Percentiles rank a stretch among this genome's conserved stretches.
phyloP scores from a whole-genome alignment of 2,797 vertebrate genomes.

The Myiothlypis chrysogaster region DNA sequence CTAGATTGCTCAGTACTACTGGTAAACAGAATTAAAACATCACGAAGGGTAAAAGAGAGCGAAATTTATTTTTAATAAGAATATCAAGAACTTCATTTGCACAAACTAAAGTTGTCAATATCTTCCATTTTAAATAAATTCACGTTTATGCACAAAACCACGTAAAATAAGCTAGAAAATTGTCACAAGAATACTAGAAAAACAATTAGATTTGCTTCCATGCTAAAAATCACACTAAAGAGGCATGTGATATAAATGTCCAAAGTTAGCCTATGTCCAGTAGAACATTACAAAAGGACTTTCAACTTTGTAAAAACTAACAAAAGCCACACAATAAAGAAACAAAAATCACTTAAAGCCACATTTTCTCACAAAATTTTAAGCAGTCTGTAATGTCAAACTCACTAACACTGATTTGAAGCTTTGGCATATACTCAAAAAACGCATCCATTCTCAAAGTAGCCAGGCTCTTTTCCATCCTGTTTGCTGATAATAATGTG shows the following conservation, averaged over 20 bases:
- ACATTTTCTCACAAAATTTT: not conserved
- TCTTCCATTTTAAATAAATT: slow-evolving; percentile 37
- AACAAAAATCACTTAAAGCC: not conserved
- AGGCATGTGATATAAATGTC: not conserved
- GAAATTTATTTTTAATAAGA: slow-evolving; percentile 56
- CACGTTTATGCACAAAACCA: slow-evolving; percentile 29
- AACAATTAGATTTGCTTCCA: not conserved
- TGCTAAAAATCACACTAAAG: slow-evolving; percentile 24
- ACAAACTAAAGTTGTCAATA: slow-evolving; percentile 30
- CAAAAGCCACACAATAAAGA: not conserved
- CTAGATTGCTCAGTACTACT: not conserved
- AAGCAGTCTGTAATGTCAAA: not conserved
- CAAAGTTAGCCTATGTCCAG: not conserved
- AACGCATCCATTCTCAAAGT: not conserved
- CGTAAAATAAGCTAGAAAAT: slow-evolving; percentile 3
- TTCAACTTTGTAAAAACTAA: not conserved
- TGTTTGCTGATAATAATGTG: not conserved
- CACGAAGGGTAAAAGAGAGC: slow-evolving; percentile 15
- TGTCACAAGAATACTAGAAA: slow-evolving; percentile 16
- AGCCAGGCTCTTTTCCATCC: not conserved
- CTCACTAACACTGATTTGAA: not conserved
- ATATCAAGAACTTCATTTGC: slow-evolving; percentile 47
- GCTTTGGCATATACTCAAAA: slow-evolving; percentile 24
- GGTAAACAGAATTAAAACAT: not conserved
- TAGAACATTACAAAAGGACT: not conserved